Evolutionary conservation across 2,797 vertebrate genomes (phyloP), one percentile per base, ranked within the genome.

Genomic region (Myotis vivesi): DNA sequence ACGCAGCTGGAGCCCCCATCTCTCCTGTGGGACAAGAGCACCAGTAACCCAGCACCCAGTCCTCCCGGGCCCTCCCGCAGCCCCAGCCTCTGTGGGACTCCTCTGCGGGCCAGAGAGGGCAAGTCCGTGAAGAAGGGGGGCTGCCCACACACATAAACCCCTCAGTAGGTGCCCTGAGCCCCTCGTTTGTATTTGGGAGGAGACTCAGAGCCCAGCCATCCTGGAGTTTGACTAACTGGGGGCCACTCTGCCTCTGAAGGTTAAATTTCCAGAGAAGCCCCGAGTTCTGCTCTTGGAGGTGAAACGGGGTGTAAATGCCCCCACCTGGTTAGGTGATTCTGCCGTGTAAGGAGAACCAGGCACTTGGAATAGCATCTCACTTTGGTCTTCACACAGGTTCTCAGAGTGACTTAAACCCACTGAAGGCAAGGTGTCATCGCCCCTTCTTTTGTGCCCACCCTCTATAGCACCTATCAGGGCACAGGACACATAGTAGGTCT

Each of bases 1-100:
- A 99, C 98, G 87, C 99, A 99, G 98, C 98, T 99, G 96, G 98
- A 98, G 91, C 98, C 98, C 94, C 99, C 99, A 87, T 99, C 99
- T 89, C 98, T 97, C 98, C 99, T 99, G 97, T 81, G 97, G 95
- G 91, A 89, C 1, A 22, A 97, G 75, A 92, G 62, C 9, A 79
- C 51, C 79, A 2, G 2, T 2, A 2, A 71, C n/a, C 71, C 33
- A 7, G 41, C 17, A 4, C 20, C 16, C 5, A 1, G 19, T 13
- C 36, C 2, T 53, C 75, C 55, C 1, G 17, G 46, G 49, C 41
- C 68, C 82, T 23, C 23, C 79, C 20, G 13, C 46, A 64, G 20
- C 1, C 55, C 57, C 12, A 20, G 44, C 23, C 72, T 57, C 12
- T 15, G 30, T 23, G 46, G 53, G 38, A 38, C 23, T 17, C 33